Percentiles rank a stretch among this genome's conserved stretches.
Evolutionary conservation across 2,888 invertebrate species (phyloP).

Genomic region (Panorpa germanica): DNA sequence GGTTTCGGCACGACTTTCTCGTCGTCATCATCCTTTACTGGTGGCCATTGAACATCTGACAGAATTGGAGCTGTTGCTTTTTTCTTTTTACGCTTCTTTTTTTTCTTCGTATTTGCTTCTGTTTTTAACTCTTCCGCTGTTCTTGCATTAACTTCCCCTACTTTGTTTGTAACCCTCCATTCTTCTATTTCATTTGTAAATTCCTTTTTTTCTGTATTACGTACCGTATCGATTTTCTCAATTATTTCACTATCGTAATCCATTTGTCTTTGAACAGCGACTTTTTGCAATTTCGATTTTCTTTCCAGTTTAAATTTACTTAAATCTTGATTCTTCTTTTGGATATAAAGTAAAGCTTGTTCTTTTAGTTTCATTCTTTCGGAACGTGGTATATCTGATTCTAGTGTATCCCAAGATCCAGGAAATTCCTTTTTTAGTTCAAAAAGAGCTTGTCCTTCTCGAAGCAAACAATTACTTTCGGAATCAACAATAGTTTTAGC

Average conservation of each 20-base stretch:
- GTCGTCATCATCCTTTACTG: constrained; percentile 19
- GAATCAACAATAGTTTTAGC: constrained; percentile 36
- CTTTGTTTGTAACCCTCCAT: constrained; percentile 26
- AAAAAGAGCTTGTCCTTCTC: constrained; percentile 39
- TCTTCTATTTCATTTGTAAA: constrained; percentile 46
- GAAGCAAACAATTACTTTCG: constrained; percentile 42
- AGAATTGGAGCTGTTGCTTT: constrained; percentile 15
- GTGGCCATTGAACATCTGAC: constrained; percentile 10
- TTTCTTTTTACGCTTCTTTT: constrained; percentile 24
- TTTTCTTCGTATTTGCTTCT: constrained; percentile 19
- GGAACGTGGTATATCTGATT: constrained; percentile 31
- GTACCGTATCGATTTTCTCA: constrained; percentile 38
- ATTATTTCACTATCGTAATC: constrained; percentile 31
- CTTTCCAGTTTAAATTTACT: constrained; percentile 30
- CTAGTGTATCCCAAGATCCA: constrained; percentile 34
- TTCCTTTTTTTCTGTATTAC: constrained; percentile 36
- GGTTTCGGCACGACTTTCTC: constrained; percentile 31
- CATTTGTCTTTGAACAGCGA: constrained; percentile 29
- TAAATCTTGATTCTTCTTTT: constrained; percentile 31
- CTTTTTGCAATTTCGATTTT: constrained; percentile 33
- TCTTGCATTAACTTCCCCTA: constrained; percentile 15
- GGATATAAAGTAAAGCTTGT: constrained; percentile 33
- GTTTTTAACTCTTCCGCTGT: constrained; percentile 11
- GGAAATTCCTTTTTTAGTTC: constrained; percentile 41
- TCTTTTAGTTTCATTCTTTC: constrained; percentile 35